Percentiles rank a stretch among this genome's conserved stretches.
Evolutionary conservation across 2,797 vertebrate genomes (phyloP).

Genomic region (Eulemur coronatus): DNA sequence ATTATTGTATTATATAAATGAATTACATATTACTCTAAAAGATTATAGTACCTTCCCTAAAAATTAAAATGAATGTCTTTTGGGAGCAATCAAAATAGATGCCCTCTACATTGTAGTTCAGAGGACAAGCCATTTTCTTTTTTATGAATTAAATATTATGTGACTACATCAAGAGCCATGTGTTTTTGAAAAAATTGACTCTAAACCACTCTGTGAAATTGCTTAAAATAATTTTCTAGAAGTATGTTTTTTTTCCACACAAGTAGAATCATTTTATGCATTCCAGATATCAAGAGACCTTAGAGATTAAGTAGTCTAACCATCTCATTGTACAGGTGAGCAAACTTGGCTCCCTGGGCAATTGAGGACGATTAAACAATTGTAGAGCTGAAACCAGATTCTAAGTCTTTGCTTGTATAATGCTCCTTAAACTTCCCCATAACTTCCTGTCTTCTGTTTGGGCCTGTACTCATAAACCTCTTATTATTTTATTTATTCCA

Average conservation of each 20-base stretch:
- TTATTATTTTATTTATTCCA: neutral
- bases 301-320: neutral
- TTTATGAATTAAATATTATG: neutral
- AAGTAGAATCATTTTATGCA: neutral
- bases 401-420: neutral
- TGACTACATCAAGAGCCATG: neutral
- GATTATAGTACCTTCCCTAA: neutral
- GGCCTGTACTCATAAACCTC: neutral
- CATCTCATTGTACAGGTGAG: neutral
- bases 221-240: neutral
- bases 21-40: neutral
- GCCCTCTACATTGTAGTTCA: neutral
- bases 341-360: neutral
- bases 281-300: neutral
- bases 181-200: neutral
- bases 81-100: neutral
- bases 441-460: neutral
- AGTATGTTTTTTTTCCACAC: neutral
- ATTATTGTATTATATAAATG: neutral
- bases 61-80: neutral
- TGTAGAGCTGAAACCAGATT: neutral
- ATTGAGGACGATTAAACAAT: neutral
- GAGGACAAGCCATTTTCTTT: neutral
- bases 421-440: neutral
- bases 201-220: neutral